Evolutionary conservation across 2,888 invertebrate species (phyloP), one percentile per base, ranked within the genome.

Genomic region (Tetragonisca angustula): DNA sequence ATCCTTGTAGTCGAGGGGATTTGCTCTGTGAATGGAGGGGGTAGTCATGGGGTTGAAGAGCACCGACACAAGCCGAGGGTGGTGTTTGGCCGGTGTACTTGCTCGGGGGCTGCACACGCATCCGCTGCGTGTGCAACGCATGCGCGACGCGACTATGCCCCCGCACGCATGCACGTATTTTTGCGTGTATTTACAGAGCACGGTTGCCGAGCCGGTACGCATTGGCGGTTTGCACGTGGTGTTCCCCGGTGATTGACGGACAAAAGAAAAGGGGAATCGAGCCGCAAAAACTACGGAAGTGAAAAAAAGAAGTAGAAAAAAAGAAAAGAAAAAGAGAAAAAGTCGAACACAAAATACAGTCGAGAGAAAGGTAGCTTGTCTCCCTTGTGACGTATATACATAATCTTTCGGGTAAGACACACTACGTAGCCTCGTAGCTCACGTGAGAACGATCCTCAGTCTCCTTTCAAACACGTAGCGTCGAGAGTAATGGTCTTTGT

Each of bases 1-100:
- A 89, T 85, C 86, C 85, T 85, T 82, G 80, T 61, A 80, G 89
- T 85, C 88, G 90, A 86, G 89, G 85, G 86, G 87, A 83, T 85
- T 89, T 89, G 84, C 86, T 86, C 89, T 87, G 84, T 84, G 81
- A 85, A 84, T 75, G 83, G 85, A 70, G 79, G 73, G 54, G 72
- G 54, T 76, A 61, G 70, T 65, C 73, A 64, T 68, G 69, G 84
- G 73, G 69, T 81, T 79, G 75, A 72, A 74, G 83, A 78, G 76
- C 75, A 64, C 36, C 77, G 81, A 68, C 76, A 81, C 65, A 70
- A 83, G 67, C 71, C 65, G 61, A 32, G 72, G 78, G 76, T 17
- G 83, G 84, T 84, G 76, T 75, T 79, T 73, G 71, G 43, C 74
- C 80, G 75, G 43, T 70, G 69, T 43, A 56, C 76, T 73, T 59